Evolutionary conservation across 2,113 vertebrate species (phyloP).

Genomic region (Paraplagusia blochii): DNA sequence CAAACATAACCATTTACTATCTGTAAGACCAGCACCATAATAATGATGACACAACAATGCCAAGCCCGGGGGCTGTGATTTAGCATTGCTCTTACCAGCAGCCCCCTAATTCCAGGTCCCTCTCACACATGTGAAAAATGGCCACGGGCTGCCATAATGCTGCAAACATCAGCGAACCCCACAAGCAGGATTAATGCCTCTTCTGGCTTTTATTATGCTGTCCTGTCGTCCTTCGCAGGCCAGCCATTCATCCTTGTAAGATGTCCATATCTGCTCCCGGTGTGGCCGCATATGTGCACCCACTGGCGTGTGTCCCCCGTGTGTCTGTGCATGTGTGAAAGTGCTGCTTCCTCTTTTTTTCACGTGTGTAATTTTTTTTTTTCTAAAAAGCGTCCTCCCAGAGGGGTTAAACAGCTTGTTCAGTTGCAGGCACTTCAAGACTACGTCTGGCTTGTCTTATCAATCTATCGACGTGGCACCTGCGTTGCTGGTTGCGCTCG

Average conservation of each 20-base stretch:
- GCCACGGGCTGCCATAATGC: slow-evolving; percentile 57
- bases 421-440: slow-evolving; percentile 46
- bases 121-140: slow-evolving; percentile 51
- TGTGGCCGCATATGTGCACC: slow-evolving; percentile 13
- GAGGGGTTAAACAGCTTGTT: slow-evolving; percentile 55
- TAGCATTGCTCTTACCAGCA: slow-evolving; percentile 41
- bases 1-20: slow-evolving; percentile 1
- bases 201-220: slow-evolving; percentile 63
- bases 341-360: slow-evolving; percentile 5
- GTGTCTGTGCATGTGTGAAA: slow-evolving; percentile 18
- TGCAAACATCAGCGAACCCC: slow-evolving; percentile 66
- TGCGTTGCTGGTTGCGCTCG: slow-evolving; percentile 37
- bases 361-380: slow-evolving; percentile 5
- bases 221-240: slow-evolving; percentile 55
- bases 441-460: slow-evolving; percentile 71
- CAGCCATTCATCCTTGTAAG: slow-evolving; percentile 64
- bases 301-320: not conserved
- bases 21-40: slow-evolving; percentile 2
- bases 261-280: slow-evolving; percentile 50
- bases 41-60: slow-evolving; percentile 56
- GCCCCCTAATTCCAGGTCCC: slow-evolving; percentile 28
- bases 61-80: slow-evolving; percentile 46
- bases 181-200: slow-evolving; percentile 71
- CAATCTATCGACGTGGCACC: slow-evolving; percentile 75
- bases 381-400: slow-evolving; percentile 33